Evolutionary conservation across 1,140 invertebrate species (phyloP), one percentile per base, ranked within the genome.

Genomic region (Drosophila leontia): DNA sequence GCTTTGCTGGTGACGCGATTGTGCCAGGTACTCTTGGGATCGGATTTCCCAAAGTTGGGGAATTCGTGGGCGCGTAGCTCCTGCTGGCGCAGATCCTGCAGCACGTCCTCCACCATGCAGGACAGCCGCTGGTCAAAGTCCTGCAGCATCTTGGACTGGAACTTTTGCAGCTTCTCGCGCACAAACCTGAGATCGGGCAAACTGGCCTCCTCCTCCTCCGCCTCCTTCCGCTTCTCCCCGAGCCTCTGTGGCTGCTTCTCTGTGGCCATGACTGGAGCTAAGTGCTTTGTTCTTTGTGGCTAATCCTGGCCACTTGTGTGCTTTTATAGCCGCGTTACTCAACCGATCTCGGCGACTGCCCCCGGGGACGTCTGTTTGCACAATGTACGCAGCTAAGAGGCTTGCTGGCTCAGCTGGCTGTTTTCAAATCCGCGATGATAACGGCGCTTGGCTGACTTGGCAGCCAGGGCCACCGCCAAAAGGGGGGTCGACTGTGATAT

Each of bases 11-110:
- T 32, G n/a, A 67, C 37, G 50, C 91, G 85, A 78, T 92, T 92
- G 59, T 90, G 84, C 88, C 88, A 92, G 12, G 82, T 86, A 34
- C 62, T 75, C 45, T 45, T 62, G 32, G 57, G 64, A 37, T 63
- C 50, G 0, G 34, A 35, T 23, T 32, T 63, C 1, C 81, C 74
- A 26, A 92, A 91, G 32, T 83, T 75, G 8, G 80, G 78, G 55
- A 92, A 92, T 56, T 92, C 91, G 32, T 92, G 78, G 3, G 78
- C 48, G 1, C 82, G 80, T 32, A 92, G 35, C 51, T 92, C 86
- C 34, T 88, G 79, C 41, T 86, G 83, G 0, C 78, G 78, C 7
- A 92, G 32, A 29, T 92, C 91, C 67, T 91, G 90, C n/a, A 92
- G 42, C n/a, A 92, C 81, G 34, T 90, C 86, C 63, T 92, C 91